Evolutionary conservation across 2,888 invertebrate species (phyloP), one percentile per base, ranked within the genome.

Genomic region (Cosmia trapezina): DNA sequence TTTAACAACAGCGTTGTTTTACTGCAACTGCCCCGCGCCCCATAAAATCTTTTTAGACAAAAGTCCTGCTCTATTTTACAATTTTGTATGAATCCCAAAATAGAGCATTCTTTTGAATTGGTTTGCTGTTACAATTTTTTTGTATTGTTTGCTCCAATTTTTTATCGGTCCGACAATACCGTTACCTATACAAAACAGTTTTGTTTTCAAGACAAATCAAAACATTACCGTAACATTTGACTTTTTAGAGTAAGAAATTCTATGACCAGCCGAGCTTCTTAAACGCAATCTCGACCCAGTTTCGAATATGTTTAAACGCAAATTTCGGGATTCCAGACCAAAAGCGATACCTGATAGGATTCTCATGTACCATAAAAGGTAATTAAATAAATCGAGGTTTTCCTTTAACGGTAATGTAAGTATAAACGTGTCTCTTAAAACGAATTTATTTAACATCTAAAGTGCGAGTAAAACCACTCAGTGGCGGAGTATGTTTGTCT

Each of bases 11-110:
- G 19, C 54, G 56, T 59, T 54, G 73, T 80, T 85, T 81, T 86
- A 80, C 83, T 84, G 74, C 83, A 73, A 75, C 79, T 76, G 76
- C 76, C 3, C 28, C 64, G 73, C 76, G 78, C 66, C 67, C 79
- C 80, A 80, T 85, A 90, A 89, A 88, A 82, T 61, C 76, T 82
- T 75, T 78, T 72, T 74, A 86, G 77, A 92, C 90, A 92, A 92
- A 89, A 86, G 82, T 78, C 78, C 77, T 92, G 95, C 93, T 93
- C 94, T 89, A 93, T 93, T 93, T 95, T 89, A 88, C 86, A 89
- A 89, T 90, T 91, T 91, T 92, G 93, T 91, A 92, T 81, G 86
- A 87, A 60, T 85, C 84, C 71, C 80, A 84, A 91, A 91, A 89
- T 92, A 88, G 92, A 92, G 89, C 92, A 91, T 80, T 79, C 83